Evolutionary conservation across 2,113 vertebrate species (phyloP), one percentile per base, ranked within the genome.

Genomic region (Puffinus mauretanicus): DNA sequence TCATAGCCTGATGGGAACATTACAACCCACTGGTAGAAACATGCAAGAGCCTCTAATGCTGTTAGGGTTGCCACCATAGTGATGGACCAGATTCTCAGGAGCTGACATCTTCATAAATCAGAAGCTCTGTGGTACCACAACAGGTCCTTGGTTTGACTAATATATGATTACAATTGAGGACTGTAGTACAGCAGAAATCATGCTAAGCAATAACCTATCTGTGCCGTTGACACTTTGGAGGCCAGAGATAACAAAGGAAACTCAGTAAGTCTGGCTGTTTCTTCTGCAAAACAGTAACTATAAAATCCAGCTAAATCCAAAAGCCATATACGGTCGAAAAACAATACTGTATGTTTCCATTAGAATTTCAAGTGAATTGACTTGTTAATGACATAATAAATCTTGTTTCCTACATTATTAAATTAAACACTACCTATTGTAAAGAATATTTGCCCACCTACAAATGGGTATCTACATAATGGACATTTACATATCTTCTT

Each of bases 1-100:
- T 98, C 97, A 98, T 96, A 89, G 94, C 94, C 98, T 98, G 97
- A 98, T 97, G 96, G 88, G 97, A 98, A 97, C 77, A 97, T 97
- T 90, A 95, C 78, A 97, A 93, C 94, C 92, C 80, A 94, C 98
- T 98, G 97, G 97, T 97, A 98, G 96, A 96, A 82, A 90, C 90
- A 80, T 89, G 95, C 95, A 82, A 66, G 90, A 96, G 81, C 77
- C 97, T 97, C 97, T 98, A 98, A 98, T 98, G 97, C 96, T 97
- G 98, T 99, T 98, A 98, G 91, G 83, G 95, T 98, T 98, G 97
- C 60, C 92, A 88, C 51, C 64, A 36, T 30, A 58, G 42, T 2
- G 14, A 77, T 73, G 91, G 94, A 81, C 79, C 89, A 90, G 77
- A 67, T 97, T 70, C 90, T 69, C 60, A 52, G 76, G 54, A 94